Conservation (phyloP, 2,113 vertebrate species). For the Charina bottae region DNA sequence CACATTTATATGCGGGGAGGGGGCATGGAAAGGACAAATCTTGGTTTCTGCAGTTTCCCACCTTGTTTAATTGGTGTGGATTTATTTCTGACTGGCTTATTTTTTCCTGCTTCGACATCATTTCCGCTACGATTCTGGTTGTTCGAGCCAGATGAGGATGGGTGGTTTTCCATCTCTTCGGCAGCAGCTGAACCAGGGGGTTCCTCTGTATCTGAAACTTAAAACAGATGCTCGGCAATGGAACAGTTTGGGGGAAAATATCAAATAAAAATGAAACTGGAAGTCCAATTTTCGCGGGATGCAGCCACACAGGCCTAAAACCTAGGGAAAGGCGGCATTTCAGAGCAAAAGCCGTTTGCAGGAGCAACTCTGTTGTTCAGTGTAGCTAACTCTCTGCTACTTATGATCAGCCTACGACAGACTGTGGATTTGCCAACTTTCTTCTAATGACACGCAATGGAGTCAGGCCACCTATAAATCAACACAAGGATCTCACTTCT, state of each 20-base stretch:
- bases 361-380: background rate
- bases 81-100: slow-evolving; percentile 79
- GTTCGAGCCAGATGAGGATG: slow-evolving; percentile 82
- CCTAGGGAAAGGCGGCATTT: background rate
- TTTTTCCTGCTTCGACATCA: slow-evolving; percentile 67
- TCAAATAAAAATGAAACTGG: background rate
- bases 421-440: background rate
- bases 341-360: background rate
- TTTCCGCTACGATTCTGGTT: slow-evolving; percentile 73
- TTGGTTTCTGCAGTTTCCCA: slow-evolving; percentile 49
- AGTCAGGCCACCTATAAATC: too few relatives aligned
- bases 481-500: background rate
- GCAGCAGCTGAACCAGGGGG: slow-evolving; percentile 74
- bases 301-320: background rate
- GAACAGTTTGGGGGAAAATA: background rate
- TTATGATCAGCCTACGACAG: background rate
- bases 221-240: background rate
- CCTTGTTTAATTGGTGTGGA: slow-evolving; percentile 80
- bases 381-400: background rate
- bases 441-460: background rate
- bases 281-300: background rate
- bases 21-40: background rate
- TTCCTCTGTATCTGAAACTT: slow-evolving; percentile 84
- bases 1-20: background rate
- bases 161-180: slow-evolving; percentile 80